Percentiles rank a stretch among this genome's conserved stretches.
These are phyloP conservation scores for Adineta ricciae DNA, from an alignment of 2,888 invertebrate genomes.

Conservation along the genomic window DNA sequence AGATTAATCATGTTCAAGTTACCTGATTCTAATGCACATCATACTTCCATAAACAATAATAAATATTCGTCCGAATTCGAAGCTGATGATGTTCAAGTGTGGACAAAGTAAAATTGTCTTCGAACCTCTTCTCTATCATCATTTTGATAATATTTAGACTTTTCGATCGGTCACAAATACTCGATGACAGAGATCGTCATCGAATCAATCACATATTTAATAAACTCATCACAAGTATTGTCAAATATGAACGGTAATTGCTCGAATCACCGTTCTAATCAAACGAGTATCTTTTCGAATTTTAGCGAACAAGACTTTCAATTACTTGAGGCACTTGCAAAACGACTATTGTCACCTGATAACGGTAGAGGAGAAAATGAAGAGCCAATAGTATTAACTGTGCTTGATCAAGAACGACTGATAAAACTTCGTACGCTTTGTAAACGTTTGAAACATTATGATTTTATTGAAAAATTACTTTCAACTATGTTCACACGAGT, in stretches of 20 bases:
- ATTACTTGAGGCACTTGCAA: conserved; percentile 7
- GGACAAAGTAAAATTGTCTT: background rate
- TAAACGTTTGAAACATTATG: background rate
- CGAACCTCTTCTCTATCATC: too few relatives aligned
- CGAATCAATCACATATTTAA: background rate
- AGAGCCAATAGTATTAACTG: background rate
- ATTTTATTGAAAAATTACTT: background rate
- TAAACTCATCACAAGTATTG: background rate
- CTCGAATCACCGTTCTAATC: background rate
- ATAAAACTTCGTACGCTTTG: background rate
- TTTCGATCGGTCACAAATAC: background rate
- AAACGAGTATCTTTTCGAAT: background rate
- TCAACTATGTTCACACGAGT: background rate
- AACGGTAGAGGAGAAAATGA: background rate
- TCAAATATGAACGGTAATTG: conserved; percentile 13
- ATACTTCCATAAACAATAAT: background rate
- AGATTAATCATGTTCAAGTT: background rate
- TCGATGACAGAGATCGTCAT: background rate
- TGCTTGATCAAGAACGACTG: background rate
- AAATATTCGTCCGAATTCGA: background rate
- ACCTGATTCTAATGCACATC: background rate
- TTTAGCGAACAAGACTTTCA: conserved; percentile 16
- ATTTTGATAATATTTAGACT: background rate
- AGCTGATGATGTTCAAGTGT: background rate
- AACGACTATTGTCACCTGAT: background rate